Evolutionary conservation across 2,797 vertebrate species (phyloP).

Genomic region (Hapalemur alaotrensis): DNA sequence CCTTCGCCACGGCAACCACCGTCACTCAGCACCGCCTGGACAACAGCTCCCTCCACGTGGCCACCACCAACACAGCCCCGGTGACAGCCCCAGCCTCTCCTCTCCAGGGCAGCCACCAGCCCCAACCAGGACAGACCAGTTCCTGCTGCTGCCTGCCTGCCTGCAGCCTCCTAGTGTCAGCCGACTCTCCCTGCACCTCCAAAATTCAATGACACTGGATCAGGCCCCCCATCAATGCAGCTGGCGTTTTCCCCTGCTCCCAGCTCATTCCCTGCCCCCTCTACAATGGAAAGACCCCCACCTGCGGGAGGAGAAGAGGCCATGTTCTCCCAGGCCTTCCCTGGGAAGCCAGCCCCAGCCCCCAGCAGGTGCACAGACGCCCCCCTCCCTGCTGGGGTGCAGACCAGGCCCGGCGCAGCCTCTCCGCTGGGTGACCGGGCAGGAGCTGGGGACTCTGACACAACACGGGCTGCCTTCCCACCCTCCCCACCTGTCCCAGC

Average conservation of each 20-base stretch:
- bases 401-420: not conserved
- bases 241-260: not conserved
- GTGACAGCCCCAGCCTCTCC: not conserved
- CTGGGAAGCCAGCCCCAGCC: not conserved
- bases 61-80: conserved; percentile 55
- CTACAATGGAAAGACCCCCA: not conserved
- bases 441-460: not conserved
- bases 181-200: not conserved
- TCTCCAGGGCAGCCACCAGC: not conserved
- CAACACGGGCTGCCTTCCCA: not conserved
- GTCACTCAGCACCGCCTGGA: conserved; percentile 45
- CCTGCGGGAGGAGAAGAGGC: not conserved
- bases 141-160: not conserved
- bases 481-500: not conserved
- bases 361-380: not conserved
- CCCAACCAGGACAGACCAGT: not conserved
- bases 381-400: not conserved
- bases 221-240: not conserved
- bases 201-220: not conserved
- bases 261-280: not conserved
- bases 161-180: not conserved
- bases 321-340: not conserved
- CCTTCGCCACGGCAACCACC: conserved; percentile 47
- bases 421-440: not conserved
- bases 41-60: conserved; percentile 77